Evolutionary conservation across 2,113 vertebrate species (phyloP).

Genomic region (Campylorhamphus procurvoides): DNA sequence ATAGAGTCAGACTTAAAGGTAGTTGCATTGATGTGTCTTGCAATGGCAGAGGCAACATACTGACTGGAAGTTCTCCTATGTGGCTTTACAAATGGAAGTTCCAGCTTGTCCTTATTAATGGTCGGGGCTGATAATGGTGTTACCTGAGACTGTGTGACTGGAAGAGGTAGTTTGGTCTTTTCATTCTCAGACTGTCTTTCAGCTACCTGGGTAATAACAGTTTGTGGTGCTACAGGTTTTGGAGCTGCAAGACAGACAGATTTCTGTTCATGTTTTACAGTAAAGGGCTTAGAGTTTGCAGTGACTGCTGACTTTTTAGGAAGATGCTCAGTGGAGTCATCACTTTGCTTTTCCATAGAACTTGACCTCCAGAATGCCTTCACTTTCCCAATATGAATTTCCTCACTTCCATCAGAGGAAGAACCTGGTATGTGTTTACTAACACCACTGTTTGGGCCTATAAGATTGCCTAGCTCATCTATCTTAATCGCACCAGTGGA

Average conservation of each 20-base stretch:
- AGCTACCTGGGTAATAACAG: neutral
- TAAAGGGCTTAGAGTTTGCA: slow-evolving; percentile 5
- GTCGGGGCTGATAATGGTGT: slow-evolving; percentile 18
- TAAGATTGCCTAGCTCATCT: slow-evolving; percentile 91
- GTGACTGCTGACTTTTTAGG: slow-evolving; percentile 2
- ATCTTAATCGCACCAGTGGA: slow-evolving; percentile 88
- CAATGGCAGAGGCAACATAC: slow-evolving; percentile 90
- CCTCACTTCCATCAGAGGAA: slow-evolving; percentile 38
- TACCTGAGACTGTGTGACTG: neutral
- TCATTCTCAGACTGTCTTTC: neutral
- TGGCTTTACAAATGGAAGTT: slow-evolving; percentile 82
- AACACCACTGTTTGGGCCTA: slow-evolving; percentile 46
- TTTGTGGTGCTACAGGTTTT: neutral
- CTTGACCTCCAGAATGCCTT: slow-evolving; percentile 86
- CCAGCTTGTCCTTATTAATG: slow-evolving; percentile 55
- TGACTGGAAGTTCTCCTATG: slow-evolving; percentile 91
- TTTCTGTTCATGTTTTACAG: slow-evolving; percentile 12
- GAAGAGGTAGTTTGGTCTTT: neutral
- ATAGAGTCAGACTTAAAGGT: neutral
- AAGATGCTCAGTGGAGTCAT: slow-evolving; percentile 31
- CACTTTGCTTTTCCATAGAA: slow-evolving; percentile 67
- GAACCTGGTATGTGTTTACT: slow-evolving; percentile 35
- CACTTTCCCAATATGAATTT: slow-evolving; percentile 76
- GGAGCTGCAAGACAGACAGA: neutral
- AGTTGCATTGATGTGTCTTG: slow-evolving; percentile 72